Percentiles rank a stretch among this genome's conserved stretches.
These are phyloP conservation scores for Chelon auratus DNA, from an alignment of 2,797 vertebrate species.

Conservation along the genomic window DNA sequence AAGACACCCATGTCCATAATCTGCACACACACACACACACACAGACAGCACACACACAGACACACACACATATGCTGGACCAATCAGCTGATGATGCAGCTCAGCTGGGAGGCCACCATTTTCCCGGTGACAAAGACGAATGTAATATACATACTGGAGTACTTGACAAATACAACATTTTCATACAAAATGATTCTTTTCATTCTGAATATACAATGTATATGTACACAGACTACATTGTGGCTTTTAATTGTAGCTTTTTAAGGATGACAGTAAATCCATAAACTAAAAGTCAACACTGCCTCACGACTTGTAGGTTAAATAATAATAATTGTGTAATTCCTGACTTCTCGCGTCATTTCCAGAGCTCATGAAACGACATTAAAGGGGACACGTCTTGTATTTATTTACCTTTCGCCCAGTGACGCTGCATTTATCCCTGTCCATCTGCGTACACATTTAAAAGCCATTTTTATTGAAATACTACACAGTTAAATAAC, in stretches of 20 bases:
- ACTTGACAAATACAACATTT: conserved; percentile 4
- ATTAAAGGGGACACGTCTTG: neutral
- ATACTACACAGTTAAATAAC: neutral
- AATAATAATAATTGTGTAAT: neutral
- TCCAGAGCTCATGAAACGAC: neutral
- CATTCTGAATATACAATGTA: neutral
- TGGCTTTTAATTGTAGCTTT: neutral
- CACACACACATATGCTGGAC: conserved; percentile 21
- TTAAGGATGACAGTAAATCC: neutral
- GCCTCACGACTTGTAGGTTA: neutral
- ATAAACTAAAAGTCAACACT: neutral
- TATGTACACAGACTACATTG: neutral
- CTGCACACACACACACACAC: conserved; percentile 26
- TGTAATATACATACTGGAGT: conserved; percentile 16
- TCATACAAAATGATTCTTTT: neutral
- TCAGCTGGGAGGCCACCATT: conserved; percentile 67
- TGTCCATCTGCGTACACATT: neutral
- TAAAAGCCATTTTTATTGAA: neutral
- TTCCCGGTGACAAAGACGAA: conserved; percentile 60
- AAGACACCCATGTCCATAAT: conserved; percentile 25
- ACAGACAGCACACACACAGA: neutral
- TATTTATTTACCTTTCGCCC: conserved; percentile 2
- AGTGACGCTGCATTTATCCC: conserved; percentile 61
- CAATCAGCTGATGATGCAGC: conserved; percentile 68
- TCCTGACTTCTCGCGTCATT: conserved; percentile 22